These are phyloP conservation scores for Sinocyclocheilus anophthalmus DNA, from an alignment of 2,113 vertebrate species.

Conservation along the genomic window DNA sequence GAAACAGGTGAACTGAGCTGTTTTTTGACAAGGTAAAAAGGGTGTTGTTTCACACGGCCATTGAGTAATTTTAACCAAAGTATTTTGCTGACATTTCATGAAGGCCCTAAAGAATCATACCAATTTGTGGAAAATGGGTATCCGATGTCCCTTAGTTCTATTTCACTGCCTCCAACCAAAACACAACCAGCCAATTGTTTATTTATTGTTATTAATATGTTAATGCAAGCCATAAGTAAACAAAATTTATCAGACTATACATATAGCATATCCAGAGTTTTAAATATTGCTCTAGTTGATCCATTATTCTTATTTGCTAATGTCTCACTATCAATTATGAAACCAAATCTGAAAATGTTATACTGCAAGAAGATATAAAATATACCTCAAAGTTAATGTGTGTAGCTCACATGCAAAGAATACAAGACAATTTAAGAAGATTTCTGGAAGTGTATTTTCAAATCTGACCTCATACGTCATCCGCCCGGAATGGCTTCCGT, in stretches of 20 bases:
- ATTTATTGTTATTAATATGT: background rate
- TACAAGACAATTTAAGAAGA: background rate
- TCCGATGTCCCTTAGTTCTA: background rate
- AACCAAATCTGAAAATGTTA: background rate
- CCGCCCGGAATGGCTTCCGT: too few species aligned
- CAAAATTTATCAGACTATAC: background rate
- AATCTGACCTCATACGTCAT: too few species aligned
- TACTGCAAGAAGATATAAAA: background rate
- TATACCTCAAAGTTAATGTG: too few species aligned
- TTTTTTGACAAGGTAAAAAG: too few species aligned
- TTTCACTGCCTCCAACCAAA: background rate
- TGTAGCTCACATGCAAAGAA: too few species aligned
- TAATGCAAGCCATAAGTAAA: background rate
- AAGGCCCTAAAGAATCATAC: too few species aligned
- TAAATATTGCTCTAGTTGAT: background rate
- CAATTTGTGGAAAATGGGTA: too few species aligned
- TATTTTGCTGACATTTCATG: too few species aligned
- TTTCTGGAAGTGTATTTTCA: background rate
- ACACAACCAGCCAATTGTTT: background rate
- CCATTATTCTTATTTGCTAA: background rate
- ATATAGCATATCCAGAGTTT: background rate
- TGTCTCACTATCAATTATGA: background rate
- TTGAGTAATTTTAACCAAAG: too few species aligned
- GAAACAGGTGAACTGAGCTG: too few species aligned
- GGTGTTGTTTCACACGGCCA: too few species aligned